Evolutionary conservation across 2,797 vertebrate species (phyloP), one percentile per base, ranked within the genome.

Genomic region (Apodemus agrarius): DNA sequence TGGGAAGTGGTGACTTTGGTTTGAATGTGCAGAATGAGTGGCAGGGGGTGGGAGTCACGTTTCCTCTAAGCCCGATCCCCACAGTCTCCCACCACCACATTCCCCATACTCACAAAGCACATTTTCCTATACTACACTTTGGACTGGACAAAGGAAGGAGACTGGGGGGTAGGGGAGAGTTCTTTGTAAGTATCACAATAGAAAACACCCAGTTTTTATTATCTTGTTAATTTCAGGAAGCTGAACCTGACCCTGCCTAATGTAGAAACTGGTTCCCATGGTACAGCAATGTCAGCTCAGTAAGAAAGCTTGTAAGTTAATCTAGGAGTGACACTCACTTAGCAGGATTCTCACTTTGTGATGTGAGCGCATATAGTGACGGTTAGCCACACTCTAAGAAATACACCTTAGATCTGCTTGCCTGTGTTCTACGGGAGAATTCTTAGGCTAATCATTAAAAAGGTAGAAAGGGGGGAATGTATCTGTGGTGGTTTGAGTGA

Each of bases 311-410:
- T 43, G 3, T 57, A 6, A 37, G 6, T 82, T 54, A 61, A 43
- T 40, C 49, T 11, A 24, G 37, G 29, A 74, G 34, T 85, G 67
- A 1, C 16, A 31, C 1, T 26, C 37, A 37, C 6, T 67, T 31
- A 69, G 19, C 14, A n/a, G 21, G 81, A 79, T 12, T 59, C 26
- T 12, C 0, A 59, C 43, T 82, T 52, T 57, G 13, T 81, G 46
- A 61, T 4, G 0, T n/a, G 21, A 13, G 40, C 11, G 1, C 12
- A 37, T 17, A n/a, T 0, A 14, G 3, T 85, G 61, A 82, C 63
- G 57, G 0, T 54, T 40, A 67, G 22, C 22, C 24, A 49, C 0
- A 54, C 7, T 3, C 5, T 0, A 29, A 85, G 24, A 88, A 63
- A 4, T 43, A 19, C 14, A 16, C 6, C 1, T 52, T 24, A 74